Evolutionary conservation across 2,888 invertebrate species (phyloP), one percentile per base, ranked within the genome.

Genomic region (Chalcosyrphus nemorum): DNA sequence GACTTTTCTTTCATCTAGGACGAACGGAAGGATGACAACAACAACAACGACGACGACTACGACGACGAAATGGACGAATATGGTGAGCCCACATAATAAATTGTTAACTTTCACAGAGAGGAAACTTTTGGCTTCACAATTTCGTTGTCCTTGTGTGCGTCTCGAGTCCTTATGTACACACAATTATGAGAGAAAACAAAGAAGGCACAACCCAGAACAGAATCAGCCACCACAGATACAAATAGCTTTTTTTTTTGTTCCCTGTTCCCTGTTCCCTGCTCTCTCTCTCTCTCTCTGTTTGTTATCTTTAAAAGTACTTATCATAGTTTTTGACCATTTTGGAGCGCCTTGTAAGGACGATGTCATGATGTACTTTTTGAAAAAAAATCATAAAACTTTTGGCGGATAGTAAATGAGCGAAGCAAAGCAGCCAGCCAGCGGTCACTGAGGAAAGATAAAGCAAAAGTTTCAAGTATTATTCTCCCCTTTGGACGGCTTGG

Each of bases 281-380:
- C n/a, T n/a, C n/a, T n/a, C n/a, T n/a, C n/a, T n/a, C n/a, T 32
- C 19, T 11, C 45, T 38, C 9, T 19, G 11, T 43, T 43, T 66
- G 70, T 81, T 82, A 82, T 82, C 77, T 82, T 72, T 82, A 13
- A 72, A 72, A 82, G 77, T 77, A 66, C 77, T 82, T 82, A 77
- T 77, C 81, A 72, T 72, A 72, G 71, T 77, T 82, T 74, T 66
- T 65, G 38, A 77, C 66, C 63, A 27, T 81, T 76, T 63, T 81
- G 50, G 59, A 66, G 52, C 76, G 57, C 52, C 57, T 45, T 47
- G 52, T 45, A 32, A 65, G 81, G 61, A 54, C 66, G 47, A 72
- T 72, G 81, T 72, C 77, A 54, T 71, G 59, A 81, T 81, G 81
- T 66, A 71, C 66, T 81, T 61, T 82, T 38, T n/a, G 47, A 71